Base-by-base conservation (phyloP, 2,888 invertebrate genomes). In the Mactromeris polynyma region DNA sequence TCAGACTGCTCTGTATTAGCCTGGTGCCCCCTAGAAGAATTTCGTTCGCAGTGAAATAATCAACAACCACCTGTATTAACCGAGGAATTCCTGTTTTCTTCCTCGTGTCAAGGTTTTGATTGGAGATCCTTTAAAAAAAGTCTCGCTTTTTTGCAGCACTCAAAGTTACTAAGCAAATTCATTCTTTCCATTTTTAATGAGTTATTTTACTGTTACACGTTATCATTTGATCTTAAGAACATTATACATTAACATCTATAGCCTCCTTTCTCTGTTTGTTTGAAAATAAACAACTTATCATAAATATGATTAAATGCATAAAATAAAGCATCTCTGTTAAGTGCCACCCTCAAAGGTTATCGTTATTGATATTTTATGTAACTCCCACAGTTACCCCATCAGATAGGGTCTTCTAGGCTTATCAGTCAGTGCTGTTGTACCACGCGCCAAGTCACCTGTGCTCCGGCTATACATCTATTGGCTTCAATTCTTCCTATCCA, bases 271-370 rank as follows among this genome's bases (percentile, higher is more conserved):
- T 54, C 84, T 84, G 78, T 36, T 78, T 33, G 36, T 51, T 78
- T 78, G 46, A 84, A 84, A 78, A 81, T 38, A 17, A 73, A 73
- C 73, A 84, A 84, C 54, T 54, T 84, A 78, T 84, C 78, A 84
- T 36, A 84, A 86, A 89, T 91, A 91, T 91, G 91, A 91, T 91
- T 91, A 91, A 89, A 82, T 86, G 88, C 89, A 89, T 88, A 88
- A 91, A 91, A 91, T 89, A 83, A 54, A 85, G 58, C 83, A 81
- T 77, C 83, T 91, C 89, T 92, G 89, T 87, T 88, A 88, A 86
- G 73, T 92, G 92, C 92, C 92, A 92, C 86, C 86, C 83, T 90
- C 83, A 83, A 51, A 81, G 86, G 86, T 90, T 90, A 92, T 92
- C 87, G 46, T 78, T 73, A 81, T 85, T 88, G 90, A 90, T 88